These are phyloP conservation scores for Leptopilina myrica DNA, from an alignment of 2,888 invertebrate genomes.

Conservation along the genomic window DNA sequence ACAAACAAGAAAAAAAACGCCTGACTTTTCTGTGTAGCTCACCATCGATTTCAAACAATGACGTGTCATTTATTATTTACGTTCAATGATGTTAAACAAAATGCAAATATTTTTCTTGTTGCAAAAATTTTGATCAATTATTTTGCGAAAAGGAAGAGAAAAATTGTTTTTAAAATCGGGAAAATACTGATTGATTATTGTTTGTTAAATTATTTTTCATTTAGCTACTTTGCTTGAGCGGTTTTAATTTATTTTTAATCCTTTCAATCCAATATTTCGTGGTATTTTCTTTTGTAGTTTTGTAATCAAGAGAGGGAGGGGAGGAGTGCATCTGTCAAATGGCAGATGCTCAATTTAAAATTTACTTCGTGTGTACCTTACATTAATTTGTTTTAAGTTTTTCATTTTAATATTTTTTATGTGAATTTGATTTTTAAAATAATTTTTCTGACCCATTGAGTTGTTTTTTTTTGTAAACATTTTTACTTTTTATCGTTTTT, in stretches of 20 bases:
- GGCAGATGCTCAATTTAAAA: conserved; percentile 9
- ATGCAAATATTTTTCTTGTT: neutral
- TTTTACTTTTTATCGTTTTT: neutral
- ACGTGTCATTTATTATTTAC: conserved; percentile 9
- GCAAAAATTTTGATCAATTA: neutral
- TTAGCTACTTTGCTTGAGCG: too few relatives aligned
- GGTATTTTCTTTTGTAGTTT: neutral
- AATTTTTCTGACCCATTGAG: neutral
- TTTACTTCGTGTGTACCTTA: neutral
- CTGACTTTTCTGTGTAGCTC: conserved; percentile 34
- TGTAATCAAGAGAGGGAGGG: neutral
- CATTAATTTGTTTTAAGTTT: neutral
- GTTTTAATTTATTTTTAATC: too few relatives aligned
- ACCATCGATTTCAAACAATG: conserved; percentile 45
- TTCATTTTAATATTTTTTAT: neutral
- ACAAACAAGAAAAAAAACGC: conserved; percentile 17
- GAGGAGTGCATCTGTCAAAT: conserved; percentile 12
- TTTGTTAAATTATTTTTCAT: too few relatives aligned
- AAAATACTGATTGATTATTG: neutral
- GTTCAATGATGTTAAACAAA: neutral
- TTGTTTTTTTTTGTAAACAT: conserved; percentile 35
- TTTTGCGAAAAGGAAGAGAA: too few relatives aligned
- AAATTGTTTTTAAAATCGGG: conserved; percentile 24
- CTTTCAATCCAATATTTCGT: neutral
- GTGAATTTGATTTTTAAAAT: neutral